phyloP scores from a whole-genome alignment of 2,113 vertebrate genomes.

The Benitochromis conjunctus region DNA sequence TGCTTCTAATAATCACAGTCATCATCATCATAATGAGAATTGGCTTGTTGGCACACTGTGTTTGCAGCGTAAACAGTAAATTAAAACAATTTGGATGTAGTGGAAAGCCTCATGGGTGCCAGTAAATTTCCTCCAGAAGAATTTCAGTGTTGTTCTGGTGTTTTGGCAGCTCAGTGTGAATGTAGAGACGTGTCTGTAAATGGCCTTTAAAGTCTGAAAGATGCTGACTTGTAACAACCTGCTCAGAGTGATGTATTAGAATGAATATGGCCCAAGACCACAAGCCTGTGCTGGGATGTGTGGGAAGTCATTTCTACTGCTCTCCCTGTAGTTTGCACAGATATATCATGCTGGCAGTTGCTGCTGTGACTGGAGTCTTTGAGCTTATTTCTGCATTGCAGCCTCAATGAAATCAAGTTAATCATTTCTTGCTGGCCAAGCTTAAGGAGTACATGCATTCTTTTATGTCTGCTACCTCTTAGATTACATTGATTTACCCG shows the following conservation, averaged over 20 bases:
- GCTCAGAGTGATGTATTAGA: conserved; percentile 2
- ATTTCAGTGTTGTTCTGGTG: not conserved
- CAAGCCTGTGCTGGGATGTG: not conserved
- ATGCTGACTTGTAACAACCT: conserved; percentile 18
- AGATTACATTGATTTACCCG: conserved; percentile 8
- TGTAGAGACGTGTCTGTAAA: not conserved
- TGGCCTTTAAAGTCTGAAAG: conserved; percentile 1
- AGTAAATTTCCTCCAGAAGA: not conserved
- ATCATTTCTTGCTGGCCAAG: conserved; percentile 37
- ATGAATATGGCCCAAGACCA: not conserved
- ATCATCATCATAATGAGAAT: not conserved
- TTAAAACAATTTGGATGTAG: not conserved
- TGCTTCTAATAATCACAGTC: not conserved
- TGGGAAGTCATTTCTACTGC: conserved; percentile 16
- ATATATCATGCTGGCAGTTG: conserved; percentile 39
- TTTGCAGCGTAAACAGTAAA: not conserved
- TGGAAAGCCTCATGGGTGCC: not conserved
- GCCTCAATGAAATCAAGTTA: conserved; percentile 47
- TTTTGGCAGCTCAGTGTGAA: not conserved
- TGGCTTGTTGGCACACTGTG: not conserved
- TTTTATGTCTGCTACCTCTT: conserved; percentile 4
- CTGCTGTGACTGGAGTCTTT: conserved; percentile 21
- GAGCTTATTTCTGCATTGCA: conserved; percentile 43
- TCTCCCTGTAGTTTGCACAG: conserved; percentile 2
- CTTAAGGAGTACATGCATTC: not conserved